These are phyloP conservation scores for Gobio gobio DNA, from an alignment of 2,113 vertebrate species.

Conservation along the genomic window DNA sequence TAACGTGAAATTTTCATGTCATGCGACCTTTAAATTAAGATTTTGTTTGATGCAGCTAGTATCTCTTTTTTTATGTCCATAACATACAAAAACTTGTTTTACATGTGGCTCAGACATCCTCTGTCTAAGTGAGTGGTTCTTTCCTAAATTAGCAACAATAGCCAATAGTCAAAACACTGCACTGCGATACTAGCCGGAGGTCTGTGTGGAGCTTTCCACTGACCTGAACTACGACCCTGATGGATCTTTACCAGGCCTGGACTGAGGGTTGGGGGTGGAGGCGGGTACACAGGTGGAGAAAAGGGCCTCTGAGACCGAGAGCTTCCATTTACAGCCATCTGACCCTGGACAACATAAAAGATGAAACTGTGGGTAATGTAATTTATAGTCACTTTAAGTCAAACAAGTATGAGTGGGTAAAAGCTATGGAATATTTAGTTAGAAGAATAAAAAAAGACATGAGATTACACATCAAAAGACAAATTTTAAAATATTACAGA, in stretches of 20 bases:
- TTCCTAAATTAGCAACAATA: background rate
- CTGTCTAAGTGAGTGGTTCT: background rate
- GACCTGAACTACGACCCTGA: constrained; percentile 87
- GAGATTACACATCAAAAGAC: constrained; percentile 1
- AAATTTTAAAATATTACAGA: background rate
- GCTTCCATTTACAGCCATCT: constrained; percentile 91
- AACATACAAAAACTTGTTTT: background rate
- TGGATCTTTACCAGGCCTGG: constrained; percentile 80
- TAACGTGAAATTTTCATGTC: too few species aligned
- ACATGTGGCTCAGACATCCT: background rate
- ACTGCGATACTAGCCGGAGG: background rate
- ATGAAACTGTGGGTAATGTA: background rate
- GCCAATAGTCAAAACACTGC: background rate
- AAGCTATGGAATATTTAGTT: constrained; percentile 30
- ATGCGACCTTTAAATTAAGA: too few species aligned
- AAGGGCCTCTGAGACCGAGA: constrained; percentile 86
- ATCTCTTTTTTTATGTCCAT: too few species aligned
- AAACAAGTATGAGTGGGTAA: constrained; percentile 15
- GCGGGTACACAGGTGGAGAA: constrained; percentile 86
- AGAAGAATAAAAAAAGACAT: constrained; percentile 1
- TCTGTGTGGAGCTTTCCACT: constrained; percentile 57
- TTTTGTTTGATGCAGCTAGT: too few species aligned
- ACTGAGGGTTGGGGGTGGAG: constrained; percentile 83
- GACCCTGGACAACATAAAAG: constrained; percentile 78
- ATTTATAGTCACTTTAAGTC: background rate